Conservation (phyloP, 37 sponge, comb jelly and placozoan genomes). For the Corticium candelabrum region DNA sequence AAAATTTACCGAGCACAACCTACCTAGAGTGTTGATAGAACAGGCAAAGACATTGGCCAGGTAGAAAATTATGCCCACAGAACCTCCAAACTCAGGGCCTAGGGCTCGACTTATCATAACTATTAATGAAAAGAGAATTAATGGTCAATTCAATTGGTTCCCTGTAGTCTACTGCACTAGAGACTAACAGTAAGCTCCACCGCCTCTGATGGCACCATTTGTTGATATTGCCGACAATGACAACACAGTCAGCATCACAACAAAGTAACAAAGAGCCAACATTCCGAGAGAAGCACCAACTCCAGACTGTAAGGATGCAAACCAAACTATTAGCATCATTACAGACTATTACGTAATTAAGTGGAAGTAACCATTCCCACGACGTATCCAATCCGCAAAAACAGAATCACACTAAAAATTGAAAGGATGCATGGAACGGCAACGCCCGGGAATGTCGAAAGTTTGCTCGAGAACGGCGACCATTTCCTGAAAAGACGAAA, state of each 20-base stretch:
- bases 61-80: slow-evolving; percentile 95
- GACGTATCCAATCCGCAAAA: slow-evolving; percentile 85
- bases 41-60: slow-evolving; percentile 92
- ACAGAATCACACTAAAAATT: slow-evolving; percentile 95
- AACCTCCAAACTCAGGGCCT: slow-evolving; percentile 98
- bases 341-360: no score
- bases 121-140: slow-evolving; percentile 6
- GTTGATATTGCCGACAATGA: slow-evolving; percentile 98
- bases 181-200: slow-evolving; percentile 95
- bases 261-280: slow-evolving; percentile 68
- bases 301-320: slow-evolving; percentile 76
- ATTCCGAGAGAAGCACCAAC: slow-evolving; percentile 64
- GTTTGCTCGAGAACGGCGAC: slow-evolving; percentile 56
- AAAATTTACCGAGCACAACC: slow-evolving; percentile 2
- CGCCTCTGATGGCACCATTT: slow-evolving; percentile 87
- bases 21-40: slow-evolving; percentile 75
- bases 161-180: background rate
- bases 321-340: no score
- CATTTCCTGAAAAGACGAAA: no score
- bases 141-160: no score
- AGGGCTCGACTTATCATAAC: slow-evolving; percentile 91
- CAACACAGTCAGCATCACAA: slow-evolving; percentile 79
- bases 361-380: slow-evolving; percentile 92
- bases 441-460: slow-evolving; percentile 87
- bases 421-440: slow-evolving; percentile 87